Evolutionary conservation across 2,797 vertebrate genomes (phyloP).

Genomic region (Lepus townsendii): DNA sequence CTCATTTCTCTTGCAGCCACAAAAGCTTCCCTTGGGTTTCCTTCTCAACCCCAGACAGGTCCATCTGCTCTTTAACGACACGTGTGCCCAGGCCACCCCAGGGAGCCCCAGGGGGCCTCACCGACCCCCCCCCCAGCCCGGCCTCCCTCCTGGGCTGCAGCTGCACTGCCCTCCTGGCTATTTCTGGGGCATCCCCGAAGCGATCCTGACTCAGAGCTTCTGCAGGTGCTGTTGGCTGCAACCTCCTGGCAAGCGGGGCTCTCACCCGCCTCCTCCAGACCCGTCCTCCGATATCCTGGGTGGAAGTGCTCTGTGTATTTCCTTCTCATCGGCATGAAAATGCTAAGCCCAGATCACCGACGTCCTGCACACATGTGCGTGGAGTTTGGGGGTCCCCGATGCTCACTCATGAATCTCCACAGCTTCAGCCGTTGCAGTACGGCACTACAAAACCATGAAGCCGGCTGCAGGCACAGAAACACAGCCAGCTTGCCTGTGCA

Average conservation of each 20-base stretch:
- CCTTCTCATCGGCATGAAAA: background rate
- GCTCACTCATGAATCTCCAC: background rate
- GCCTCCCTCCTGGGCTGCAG: accelerated
- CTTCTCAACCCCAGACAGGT: background rate
- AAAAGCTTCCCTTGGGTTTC: background rate
- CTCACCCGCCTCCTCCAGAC: no score
- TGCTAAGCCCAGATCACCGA: background rate
- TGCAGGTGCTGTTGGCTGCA: background rate
- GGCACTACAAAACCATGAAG: background rate
- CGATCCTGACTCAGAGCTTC: accelerated
- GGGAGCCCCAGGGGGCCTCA: background rate
- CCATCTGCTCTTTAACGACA: accelerated
- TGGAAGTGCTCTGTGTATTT: background rate
- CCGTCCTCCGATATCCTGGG: background rate
- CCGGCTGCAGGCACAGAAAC: background rate
- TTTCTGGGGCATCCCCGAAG: background rate
- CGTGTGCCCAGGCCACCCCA: no score
- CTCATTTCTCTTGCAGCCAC: background rate
- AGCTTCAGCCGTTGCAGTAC: background rate
- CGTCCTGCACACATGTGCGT: background rate
- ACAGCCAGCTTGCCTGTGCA: background rate
- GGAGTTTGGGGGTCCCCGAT: background rate
- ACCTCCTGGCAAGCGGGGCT: background rate
- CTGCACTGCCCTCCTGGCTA: no score
- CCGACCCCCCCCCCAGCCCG: accelerated